phyloP scores from a whole-genome alignment of 2,113 vertebrate genomes.

The Pterophyllum scalare region DNA sequence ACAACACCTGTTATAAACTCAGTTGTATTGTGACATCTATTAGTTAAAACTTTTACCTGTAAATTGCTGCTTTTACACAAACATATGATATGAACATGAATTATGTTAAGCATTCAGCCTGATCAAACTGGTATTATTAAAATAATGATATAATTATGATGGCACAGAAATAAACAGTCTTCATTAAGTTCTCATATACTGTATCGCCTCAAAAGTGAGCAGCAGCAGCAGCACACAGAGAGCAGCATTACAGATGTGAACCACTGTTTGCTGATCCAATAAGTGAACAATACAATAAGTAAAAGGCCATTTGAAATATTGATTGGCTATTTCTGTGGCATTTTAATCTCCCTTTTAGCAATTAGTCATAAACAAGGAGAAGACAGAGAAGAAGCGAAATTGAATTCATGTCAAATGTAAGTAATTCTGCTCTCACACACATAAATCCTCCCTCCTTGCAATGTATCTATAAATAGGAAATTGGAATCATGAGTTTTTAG shows the following conservation, averaged over 20 bases:
- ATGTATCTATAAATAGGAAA: constrained; percentile 15
- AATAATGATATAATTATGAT: neutral
- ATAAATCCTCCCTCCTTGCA: constrained; percentile 15
- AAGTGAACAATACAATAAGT: constrained; percentile 15
- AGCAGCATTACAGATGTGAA: neutral
- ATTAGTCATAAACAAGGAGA: constrained; percentile 7
- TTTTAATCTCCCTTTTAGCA: constrained; percentile 6
- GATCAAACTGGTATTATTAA: neutral
- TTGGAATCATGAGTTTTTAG: constrained; percentile 13
- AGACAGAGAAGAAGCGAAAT: neutral
- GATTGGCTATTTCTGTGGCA: constrained; percentile 27
- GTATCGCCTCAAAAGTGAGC: neutral
- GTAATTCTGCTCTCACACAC: constrained; percentile 6
- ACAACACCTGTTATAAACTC: neutral
- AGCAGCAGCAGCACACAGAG: neutral
- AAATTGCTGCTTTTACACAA: neutral
- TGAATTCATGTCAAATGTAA: constrained; percentile 18
- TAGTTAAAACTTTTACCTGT: neutral
- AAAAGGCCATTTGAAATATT: constrained; percentile 40
- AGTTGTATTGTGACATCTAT: neutral
- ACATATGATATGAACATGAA: constrained; percentile 1
- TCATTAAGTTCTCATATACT: neutral
- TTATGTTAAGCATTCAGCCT: neutral
- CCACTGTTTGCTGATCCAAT: constrained; percentile 8
- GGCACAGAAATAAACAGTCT: neutral